A percentile compares a stretch with the other conserved stretches of the same genome.
Evolutionary conservation across 1,140 invertebrate genomes (phyloP).

Genomic region (Harlomillsia oculata): DNA sequence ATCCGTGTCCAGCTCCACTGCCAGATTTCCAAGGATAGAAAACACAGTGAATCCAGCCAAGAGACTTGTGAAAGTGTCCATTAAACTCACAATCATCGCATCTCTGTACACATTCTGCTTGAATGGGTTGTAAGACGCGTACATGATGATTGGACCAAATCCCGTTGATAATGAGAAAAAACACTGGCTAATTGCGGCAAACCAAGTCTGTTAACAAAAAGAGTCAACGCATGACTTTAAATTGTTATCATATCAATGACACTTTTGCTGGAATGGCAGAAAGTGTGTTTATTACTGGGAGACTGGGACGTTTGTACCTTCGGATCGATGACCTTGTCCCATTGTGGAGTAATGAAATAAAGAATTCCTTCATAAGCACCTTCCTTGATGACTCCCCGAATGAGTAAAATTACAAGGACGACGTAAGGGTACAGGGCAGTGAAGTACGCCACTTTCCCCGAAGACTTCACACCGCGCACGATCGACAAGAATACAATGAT

Average conservation of each 20-base stretch:
- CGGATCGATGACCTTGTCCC: slow-evolving; percentile 55
- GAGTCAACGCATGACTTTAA: neutral
- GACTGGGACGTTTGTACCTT: slow-evolving; percentile 44
- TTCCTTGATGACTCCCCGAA: slow-evolving; percentile 41
- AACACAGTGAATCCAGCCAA: slow-evolving; percentile 48
- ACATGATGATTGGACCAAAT: slow-evolving; percentile 46
- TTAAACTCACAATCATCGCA: slow-evolving; percentile 44
- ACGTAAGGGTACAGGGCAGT: slow-evolving; percentile 46
- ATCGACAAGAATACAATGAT: slow-evolving; percentile 62
- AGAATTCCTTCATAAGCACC: slow-evolving; percentile 65
- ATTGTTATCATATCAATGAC: neutral
- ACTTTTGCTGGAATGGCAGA: neutral
- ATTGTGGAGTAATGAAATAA: slow-evolving; percentile 63
- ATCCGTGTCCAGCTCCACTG: slow-evolving; percentile 31
- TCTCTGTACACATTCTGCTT: slow-evolving; percentile 65
- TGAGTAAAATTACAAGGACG: slow-evolving; percentile 43
- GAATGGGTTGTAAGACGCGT: slow-evolving; percentile 71
- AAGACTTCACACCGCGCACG: slow-evolving; percentile 65
- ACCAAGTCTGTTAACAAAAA: slow-evolving; percentile 48
- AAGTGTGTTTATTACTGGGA: too few species aligned
- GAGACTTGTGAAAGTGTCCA: slow-evolving; percentile 47
- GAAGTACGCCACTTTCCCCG: slow-evolving; percentile 53
- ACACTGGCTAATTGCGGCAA: slow-evolving; percentile 73
- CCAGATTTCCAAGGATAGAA: slow-evolving; percentile 44
- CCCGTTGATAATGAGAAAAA: slow-evolving; percentile 48